These are phyloP conservation scores for Dicrostonyx torquatus DNA, from an alignment of 2,797 vertebrate species.

Conservation along the genomic window DNA sequence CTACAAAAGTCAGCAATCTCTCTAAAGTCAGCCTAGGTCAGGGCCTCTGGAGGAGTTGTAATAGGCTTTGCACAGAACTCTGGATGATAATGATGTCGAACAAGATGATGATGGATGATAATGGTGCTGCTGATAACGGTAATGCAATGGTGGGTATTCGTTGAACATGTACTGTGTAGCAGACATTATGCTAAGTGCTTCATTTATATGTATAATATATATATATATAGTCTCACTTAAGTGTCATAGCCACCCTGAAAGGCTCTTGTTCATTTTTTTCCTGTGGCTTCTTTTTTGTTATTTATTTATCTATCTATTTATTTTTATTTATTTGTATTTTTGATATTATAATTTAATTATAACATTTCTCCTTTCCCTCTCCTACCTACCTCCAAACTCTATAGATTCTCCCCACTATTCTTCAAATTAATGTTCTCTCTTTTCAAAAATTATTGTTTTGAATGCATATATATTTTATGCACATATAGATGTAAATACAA, in stretches of 20 bases:
- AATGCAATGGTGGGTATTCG: constrained; percentile 28
- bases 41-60: constrained; percentile 3
- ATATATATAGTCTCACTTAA: not conserved
- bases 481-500: not conserved
- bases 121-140: not conserved
- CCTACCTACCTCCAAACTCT: not conserved
- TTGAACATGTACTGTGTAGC: not conserved
- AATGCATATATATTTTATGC: not conserved
- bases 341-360: not conserved
- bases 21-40: constrained; percentile 8
- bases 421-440: not conserved
- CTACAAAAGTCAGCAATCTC: constrained; percentile 58
- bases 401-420: not conserved
- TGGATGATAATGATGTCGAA: constrained; percentile 21
- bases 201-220: not conserved
- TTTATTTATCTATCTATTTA: too few species aligned
- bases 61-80: not conserved
- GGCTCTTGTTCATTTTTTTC: constrained; percentile 4
- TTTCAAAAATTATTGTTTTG: not conserved
- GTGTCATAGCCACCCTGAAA: not conserved
- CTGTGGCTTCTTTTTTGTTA: not conserved
- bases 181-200: constrained; percentile 29
- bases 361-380: not conserved
- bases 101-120: not conserved
- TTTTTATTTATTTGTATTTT: not conserved